Percentiles rank a stretch among this genome's conserved stretches.
Conservation (phyloP, 2,797 vertebrate genomes). For the Antrozous pallidus region DNA sequence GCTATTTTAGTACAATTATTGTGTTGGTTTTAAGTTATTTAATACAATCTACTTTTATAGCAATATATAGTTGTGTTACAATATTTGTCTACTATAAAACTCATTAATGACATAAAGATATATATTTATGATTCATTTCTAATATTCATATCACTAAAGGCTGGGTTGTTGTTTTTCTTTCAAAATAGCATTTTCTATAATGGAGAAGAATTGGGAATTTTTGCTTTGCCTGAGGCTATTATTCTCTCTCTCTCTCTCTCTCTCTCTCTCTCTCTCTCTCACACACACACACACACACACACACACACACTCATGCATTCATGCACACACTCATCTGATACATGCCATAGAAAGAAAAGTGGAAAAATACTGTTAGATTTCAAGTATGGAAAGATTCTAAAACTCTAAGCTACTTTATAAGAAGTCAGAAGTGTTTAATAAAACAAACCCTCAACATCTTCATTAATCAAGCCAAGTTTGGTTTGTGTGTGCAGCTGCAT, state of each 20-base stretch:
- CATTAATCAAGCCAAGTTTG: slow-evolving; percentile 40
- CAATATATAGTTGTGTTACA: background rate
- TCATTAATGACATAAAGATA: background rate
- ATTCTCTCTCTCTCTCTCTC: no score
- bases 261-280: no score
- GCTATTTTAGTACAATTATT: slow-evolving; percentile 11
- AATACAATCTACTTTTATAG: background rate
- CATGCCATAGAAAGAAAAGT: background rate
- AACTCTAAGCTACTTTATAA: slow-evolving; percentile 21
- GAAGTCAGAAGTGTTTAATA: slow-evolving; percentile 34
- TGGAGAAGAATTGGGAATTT: background rate
- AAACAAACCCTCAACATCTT: slow-evolving; percentile 36
- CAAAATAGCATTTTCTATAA: background rate
- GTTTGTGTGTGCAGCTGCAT: slow-evolving; percentile 5
- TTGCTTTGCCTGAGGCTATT: background rate
- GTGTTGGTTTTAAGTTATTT: background rate
- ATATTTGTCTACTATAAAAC: background rate
- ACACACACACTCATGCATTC: rapidly evolving
- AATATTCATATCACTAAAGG: background rate
- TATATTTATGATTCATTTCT: background rate
- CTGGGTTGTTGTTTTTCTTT: background rate
- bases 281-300: background rate
- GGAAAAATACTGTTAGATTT: slow-evolving; percentile 27
- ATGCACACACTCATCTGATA: background rate
- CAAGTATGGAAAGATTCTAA: background rate